Percentiles rank a stretch among this genome's conserved stretches.
Conservation (phyloP, 2,113 vertebrate species). For the Nanger granti region DNA sequence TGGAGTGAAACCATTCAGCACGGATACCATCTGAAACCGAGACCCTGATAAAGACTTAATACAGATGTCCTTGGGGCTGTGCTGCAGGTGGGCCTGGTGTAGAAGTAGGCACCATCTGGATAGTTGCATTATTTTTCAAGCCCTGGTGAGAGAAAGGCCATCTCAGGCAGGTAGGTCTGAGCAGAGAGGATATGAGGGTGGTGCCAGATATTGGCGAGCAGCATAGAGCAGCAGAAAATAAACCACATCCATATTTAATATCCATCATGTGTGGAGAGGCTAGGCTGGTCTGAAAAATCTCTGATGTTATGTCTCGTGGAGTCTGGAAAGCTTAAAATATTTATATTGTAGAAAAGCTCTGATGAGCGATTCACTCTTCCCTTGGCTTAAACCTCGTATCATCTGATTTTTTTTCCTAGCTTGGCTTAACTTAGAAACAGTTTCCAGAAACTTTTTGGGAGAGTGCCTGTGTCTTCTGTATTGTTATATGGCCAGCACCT, state of each 20-base stretch:
- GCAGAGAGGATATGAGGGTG: neutral
- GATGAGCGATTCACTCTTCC: neutral
- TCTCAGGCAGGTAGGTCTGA: neutral
- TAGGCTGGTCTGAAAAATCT: neutral
- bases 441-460: neutral
- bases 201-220: neutral
- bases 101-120: neutral
- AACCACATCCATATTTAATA: neutral
- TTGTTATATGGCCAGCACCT: neutral
- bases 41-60: neutral
- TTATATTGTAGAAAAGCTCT: neutral
- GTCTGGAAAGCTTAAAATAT: neutral
- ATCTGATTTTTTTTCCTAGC: neutral
- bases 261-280: neutral
- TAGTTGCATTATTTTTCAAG: neutral
- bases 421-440: conserved; percentile 16
- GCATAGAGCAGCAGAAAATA: neutral
- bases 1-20: neutral
- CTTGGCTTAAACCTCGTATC: neutral
- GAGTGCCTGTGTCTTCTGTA: neutral
- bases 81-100: neutral
- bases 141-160: neutral
- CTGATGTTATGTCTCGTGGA: neutral
- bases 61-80: neutral
- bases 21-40: neutral